Evolutionary conservation across 1,140 invertebrate genomes (phyloP), one percentile per base, ranked within the genome.

Genomic region (Listronotus bonariensis): DNA sequence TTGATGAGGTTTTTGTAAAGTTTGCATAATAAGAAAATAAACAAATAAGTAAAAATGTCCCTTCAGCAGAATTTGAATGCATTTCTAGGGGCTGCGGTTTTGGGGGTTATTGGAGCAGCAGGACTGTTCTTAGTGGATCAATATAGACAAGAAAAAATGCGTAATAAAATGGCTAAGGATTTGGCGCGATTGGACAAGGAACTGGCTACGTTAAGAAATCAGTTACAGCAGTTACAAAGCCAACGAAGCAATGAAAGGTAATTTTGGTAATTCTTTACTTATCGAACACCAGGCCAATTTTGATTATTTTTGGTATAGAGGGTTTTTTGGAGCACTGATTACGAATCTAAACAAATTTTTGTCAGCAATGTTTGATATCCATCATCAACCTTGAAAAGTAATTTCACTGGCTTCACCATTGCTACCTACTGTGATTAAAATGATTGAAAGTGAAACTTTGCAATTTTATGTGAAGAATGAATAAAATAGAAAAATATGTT

Each of bases 71-170:
- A 64, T 56, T 31, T 72, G 3, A 68, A 68, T 36, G 67, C 69
- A 14, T 52, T 77, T 55, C 52, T 26, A 26, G 83, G 83, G 10
- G 83, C 83, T 11, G 85, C 85, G 48, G 81, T 87, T 20, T 80
- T 88, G 17, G 86, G 86, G 17, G 76, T 88, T 2, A 80, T 88
- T 38, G 82, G 86, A 51, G 86, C 84, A 14, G 86, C 86, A 59
- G 82, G 84, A 40, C 79, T 87, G 52, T 84, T 86, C 67, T 80
- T 89, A 46, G 84, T 85, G 58, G 83, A 87, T 61, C 86, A 84
- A 72, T 78, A 86, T n/a, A 80, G 84, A 54, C 83, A 84, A 45
- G 82, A 86, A 65, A 82, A 83, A 69, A 72, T 83, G 53, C 79
- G 84, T 67, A 77, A 79, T 15, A 79, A 80, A 67, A 78, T 76